phyloP scores from a whole-genome alignment of 1,140 invertebrate genomes.

The Drosophila pachea region DNA sequence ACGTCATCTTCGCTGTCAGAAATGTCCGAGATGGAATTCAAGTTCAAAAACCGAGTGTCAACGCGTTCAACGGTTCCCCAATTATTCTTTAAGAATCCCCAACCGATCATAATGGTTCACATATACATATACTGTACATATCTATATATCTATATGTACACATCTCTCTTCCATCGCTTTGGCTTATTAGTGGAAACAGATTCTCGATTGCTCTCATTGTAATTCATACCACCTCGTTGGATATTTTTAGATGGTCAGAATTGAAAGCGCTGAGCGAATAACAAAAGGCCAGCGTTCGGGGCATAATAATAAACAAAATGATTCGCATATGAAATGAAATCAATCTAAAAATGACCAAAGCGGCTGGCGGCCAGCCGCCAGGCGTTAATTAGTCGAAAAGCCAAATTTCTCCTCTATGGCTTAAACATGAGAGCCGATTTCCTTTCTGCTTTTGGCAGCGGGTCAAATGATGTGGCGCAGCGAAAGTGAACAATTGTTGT shows the following conservation, averaged over 20 bases:
- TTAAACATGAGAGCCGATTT: conserved; percentile 2
- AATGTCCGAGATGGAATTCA: conserved; percentile 54
- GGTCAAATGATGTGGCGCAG: conserved; percentile 38
- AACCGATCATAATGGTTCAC: not conserved
- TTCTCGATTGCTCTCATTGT: conserved; percentile 65
- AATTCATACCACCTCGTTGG: conserved; percentile 66
- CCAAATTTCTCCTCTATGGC: not conserved
- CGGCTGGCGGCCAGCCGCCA: conserved; percentile 37
- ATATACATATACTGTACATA: conserved; percentile 6
- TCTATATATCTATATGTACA: conserved; percentile 14
- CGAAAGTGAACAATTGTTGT: conserved; percentile 65
- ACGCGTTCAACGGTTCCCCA: conserved; percentile 27
- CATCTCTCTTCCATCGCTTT: conserved; percentile 11
- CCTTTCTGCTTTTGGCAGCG: conserved; percentile 37
- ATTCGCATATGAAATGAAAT: conserved; percentile 62
- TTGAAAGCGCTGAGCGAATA: conserved; percentile 16
- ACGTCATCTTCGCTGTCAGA: conserved; percentile 58
- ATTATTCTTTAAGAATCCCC: conserved; percentile 16
- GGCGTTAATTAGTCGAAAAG: conserved; percentile 58
- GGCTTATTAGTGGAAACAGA: conserved; percentile 61
- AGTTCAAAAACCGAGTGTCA: conserved; percentile 66
- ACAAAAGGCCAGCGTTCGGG: conserved; percentile 7
- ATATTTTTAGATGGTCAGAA: conserved; percentile 63
- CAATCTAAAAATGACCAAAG: conserved; percentile 55
- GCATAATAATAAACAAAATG: conserved; percentile 68